Evolutionary conservation across 2,888 invertebrate species (phyloP), one percentile per base, ranked within the genome.

Genomic region (Epinotia demarniana): DNA sequence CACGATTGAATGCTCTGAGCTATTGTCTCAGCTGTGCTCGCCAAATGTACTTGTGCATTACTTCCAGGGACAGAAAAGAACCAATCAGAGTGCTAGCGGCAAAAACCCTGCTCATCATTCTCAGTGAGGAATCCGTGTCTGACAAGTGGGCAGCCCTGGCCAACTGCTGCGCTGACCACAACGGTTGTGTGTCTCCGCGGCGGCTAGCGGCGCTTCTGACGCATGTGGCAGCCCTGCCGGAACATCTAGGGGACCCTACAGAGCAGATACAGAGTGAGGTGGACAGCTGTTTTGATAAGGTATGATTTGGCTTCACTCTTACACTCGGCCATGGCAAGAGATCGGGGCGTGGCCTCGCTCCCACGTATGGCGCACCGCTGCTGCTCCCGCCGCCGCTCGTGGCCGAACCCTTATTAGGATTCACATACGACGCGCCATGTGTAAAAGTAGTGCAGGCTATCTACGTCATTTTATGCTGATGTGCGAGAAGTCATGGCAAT

Each of bases 251-350:
- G 78, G 92, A 94, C 23, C 94, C 95, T 46, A 96, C 96, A 43
- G 93, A 94, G 75, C 95, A 95, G 72, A 94, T 97, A 27, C 95
- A 96, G 80, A 91, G 94, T 18, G 96, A 97, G 79, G 95, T 97
- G 72, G 96, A 97, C 78, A 95, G 95, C 80, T 97, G 97, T 89
- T 97, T 97, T 90, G 93, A 94, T 78, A 95, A 96, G 94, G 96
- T 96, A 63, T 4, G 16, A 16, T 13, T 16, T 13, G 3, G 0
- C 12, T 46, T 46, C 12, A 46, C 46, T 46, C 4, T 46, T 2
- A 12, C 4, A 3, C 13, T 13, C 3, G 46, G 46, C 13, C 8
- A 33, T 8, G 33, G 39, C 39, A 9, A 39, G 39, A 39, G 39
- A 39, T 39, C 39, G 8, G 39, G 8, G 39, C 39, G 39, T 9